Evolutionary conservation across 2,888 invertebrate species (phyloP), one percentile per base, ranked within the genome.

Genomic region (Thecophora atra): DNA sequence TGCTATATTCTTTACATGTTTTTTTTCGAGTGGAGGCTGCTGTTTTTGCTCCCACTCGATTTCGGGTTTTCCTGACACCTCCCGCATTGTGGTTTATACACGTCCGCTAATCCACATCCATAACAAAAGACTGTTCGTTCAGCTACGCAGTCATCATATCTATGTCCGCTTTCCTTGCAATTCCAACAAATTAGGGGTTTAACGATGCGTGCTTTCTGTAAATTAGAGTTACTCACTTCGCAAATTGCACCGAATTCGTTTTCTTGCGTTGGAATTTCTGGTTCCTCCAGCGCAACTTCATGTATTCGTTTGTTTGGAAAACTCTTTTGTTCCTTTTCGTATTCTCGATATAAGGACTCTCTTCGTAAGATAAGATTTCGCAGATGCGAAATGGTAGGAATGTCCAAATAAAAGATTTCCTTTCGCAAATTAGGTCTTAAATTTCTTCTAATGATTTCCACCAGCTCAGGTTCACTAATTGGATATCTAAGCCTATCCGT

Each of bases 171-270:
- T 52, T 63, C 28, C 26, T 68, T 26, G 56, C 71, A 68, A 64
- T 73, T 73, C 68, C 68, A 73, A 71, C 73, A 73, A 54, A n/a
- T 47, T 42, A 65, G 15, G 11, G n/a, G 44, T 19, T 52, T 66
- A 1, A 26, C 28, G 3, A 42, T 44, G 5, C 21, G 17, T 28
- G 28, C 30, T 19, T 5, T 24, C 44, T 51, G n/a, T 42, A n/a
- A 8, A 28, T 62, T 52, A 11, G 11, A 26, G 28, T 26, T 42
- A 52, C 17, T 37, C n/a, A 63, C 24, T 30, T 63, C 37, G 30
- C 70, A 63, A 54, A 70, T 70, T n/a, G 54, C 54, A 51, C 54
- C 19, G 30, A 37, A 26, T 3, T 44, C 58, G 17, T 19, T 42
- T 58, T 65, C 24, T 4, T 58, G 47, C 28, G 60, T 56, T 21